Evolutionary conservation across 2,888 invertebrate species (phyloP), one percentile per base, ranked within the genome.

Genomic region (Nycteola revayana): DNA sequence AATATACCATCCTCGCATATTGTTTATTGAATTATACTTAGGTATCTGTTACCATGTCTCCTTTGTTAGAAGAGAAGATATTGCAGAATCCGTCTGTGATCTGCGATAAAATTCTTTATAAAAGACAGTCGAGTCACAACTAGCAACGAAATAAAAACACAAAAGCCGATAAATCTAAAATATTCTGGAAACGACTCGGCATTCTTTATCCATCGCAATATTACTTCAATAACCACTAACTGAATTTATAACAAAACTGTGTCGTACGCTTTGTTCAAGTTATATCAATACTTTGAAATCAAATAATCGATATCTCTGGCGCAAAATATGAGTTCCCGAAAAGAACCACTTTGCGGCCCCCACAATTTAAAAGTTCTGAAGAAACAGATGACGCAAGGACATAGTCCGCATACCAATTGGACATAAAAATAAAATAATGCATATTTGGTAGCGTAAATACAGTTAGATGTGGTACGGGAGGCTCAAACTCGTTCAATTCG

Each of bases 361-460:
- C 60, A 64, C 72, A 73, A 68, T 79, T 84, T 80, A 75, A 81
- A 84, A 80, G 75, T 78, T 79, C 53, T 53, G 64, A 64, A 65
- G 71, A 72, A 75, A 66, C 84, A 86, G 80, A 85, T 85, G 85
- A 75, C 79, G 74, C 72, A 49, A 55, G 56, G 45, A 66, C 81
- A 61, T 66, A 70, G 59, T 58, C 73, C 66, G 84, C 77, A 86
- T 86, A 86, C 84, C 71, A 76, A 86, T 78, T 56, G 52, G 51
- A 49, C 56, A 67, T 67, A 72, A 73, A 77, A 78, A 77, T 69
- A 77, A 76, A 73, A 74, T 75, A 74, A 78, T 75, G 75, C 74
- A 75, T 81, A 78, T 82, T 75, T 73, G 66, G 64, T 61, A 66
- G 62, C 58, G 61, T 63, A 72, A 69, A 70, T 67, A 79, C 73